Percentiles rank a stretch among this genome's conserved stretches.
phyloP scores from a whole-genome alignment of 2,888 invertebrate species.

The Zeuzera pyrina region DNA sequence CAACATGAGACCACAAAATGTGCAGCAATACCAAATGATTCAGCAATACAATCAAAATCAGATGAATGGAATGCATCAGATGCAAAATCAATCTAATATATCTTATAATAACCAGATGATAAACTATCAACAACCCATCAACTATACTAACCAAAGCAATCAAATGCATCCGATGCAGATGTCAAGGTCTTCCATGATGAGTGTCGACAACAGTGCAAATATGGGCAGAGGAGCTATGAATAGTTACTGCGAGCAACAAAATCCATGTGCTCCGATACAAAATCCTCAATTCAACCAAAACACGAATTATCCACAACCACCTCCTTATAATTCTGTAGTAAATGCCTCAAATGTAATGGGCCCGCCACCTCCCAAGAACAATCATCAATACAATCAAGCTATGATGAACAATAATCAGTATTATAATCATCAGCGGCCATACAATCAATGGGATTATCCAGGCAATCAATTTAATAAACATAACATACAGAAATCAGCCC shows the following conservation, averaged over 20 bases:
- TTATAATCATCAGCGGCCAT: slow-evolving; percentile 57
- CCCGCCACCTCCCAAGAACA: slow-evolving; percentile 62
- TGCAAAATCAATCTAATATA: slow-evolving; percentile 40
- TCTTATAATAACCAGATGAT: slow-evolving; percentile 44
- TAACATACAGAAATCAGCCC: slow-evolving; percentile 51
- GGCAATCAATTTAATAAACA: slow-evolving; percentile 61
- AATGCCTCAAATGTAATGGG: slow-evolving; percentile 62
- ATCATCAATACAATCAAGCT: slow-evolving; percentile 61
- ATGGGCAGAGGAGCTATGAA: slow-evolving; percentile 53
- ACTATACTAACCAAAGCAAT: slow-evolving; percentile 41
- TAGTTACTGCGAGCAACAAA: slow-evolving; percentile 50
- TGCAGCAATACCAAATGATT: slow-evolving; percentile 56
- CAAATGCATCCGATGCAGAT: slow-evolving; percentile 57
- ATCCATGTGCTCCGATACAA: slow-evolving; percentile 35
- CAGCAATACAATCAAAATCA: slow-evolving; percentile 52
- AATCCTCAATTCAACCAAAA: slow-evolving; percentile 47
- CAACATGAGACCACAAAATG: slow-evolving; percentile 43
- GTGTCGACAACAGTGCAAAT: slow-evolving; percentile 59
- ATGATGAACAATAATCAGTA: slow-evolving; percentile 67
- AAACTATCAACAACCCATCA: slow-evolving; percentile 45
- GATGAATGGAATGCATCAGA: slow-evolving; percentile 34
- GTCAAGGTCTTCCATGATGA: slow-evolving; percentile 64
- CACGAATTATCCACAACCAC: slow-evolving; percentile 55
- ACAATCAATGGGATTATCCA: slow-evolving; percentile 61
- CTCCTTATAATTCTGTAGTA: slow-evolving; percentile 53